Evolutionary conservation across 2,888 invertebrate genomes (phyloP).

Genomic region (Lasioglossum malachurum): DNA sequence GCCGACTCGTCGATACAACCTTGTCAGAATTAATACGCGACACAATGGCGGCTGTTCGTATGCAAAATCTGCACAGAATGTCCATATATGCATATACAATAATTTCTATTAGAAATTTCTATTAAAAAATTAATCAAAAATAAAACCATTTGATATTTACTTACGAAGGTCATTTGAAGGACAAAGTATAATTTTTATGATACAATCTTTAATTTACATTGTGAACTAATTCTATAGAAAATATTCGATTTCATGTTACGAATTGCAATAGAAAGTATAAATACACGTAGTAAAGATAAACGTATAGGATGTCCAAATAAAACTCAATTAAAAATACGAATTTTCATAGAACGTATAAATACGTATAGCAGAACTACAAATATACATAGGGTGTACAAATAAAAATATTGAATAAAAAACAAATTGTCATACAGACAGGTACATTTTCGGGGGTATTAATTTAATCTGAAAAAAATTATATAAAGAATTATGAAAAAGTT

Average conservation of each 20-base stretch:
- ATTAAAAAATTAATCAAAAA: neutral
- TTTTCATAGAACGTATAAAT: neutral
- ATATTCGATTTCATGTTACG: neutral
- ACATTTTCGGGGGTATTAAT: too few species aligned
- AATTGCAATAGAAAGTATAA: neutral
- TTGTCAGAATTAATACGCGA: neutral
- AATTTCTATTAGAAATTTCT: neutral
- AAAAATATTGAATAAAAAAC: too few species aligned
- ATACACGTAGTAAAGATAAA: neutral
- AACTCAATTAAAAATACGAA: neutral
- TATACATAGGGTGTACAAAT: too few species aligned
- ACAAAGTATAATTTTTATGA: neutral
- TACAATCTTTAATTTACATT: neutral
- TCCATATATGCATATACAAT: neutral
- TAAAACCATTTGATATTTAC: neutral
- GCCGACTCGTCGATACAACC: neutral
- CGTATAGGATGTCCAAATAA: neutral
- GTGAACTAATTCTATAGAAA: too few species aligned
- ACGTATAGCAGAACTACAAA: neutral
- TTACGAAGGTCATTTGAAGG: neutral
- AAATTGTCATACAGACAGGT: too few species aligned
- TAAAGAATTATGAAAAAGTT: neutral
- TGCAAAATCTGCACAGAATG: neutral
- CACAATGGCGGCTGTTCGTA: neutral
- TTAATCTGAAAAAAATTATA: neutral